These are phyloP conservation scores for Simalia tracyae DNA, from an alignment of 2,797 vertebrate genomes.

Conservation along the genomic window DNA sequence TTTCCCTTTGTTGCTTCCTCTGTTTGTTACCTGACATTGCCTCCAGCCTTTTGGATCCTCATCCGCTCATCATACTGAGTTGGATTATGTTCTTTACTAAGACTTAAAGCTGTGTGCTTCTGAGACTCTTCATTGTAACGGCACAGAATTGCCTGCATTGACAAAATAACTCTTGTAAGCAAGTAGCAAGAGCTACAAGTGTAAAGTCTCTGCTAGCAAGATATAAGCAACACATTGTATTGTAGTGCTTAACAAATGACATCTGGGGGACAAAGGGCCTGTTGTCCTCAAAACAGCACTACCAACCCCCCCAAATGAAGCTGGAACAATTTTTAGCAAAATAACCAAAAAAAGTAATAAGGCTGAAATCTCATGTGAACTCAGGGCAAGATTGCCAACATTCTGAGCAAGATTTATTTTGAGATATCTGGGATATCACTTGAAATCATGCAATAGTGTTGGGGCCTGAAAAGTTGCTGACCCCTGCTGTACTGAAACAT, in stretches of 20 bases:
- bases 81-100: conserved; percentile 95
- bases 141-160: conserved; percentile 88
- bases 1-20: not conserved
- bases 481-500: not conserved
- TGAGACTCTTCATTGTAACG: conserved; percentile 77
- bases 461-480: not conserved
- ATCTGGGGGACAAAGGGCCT: not conserved
- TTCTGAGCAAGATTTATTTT: not conserved
- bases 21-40: conserved; percentile 86
- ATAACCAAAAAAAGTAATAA: not conserved
- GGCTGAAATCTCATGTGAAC: not conserved
- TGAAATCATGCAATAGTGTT: not conserved
- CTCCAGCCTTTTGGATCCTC: conserved; percentile 95
- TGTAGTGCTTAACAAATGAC: not conserved
- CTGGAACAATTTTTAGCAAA: not conserved
- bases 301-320: not conserved
- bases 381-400: not conserved
- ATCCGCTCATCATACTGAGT: conserved; percentile 95
- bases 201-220: not conserved
- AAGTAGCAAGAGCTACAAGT: conserved; percentile 19
- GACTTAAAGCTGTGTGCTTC: conserved; percentile 81
- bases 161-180: conserved; percentile 32
- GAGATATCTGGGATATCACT: not conserved
- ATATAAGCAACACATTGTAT: not conserved
- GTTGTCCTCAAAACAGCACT: not conserved